Conservation (phyloP, 37 sponge, comb jelly and placozoan genomes). For the Theonella swinhoei region DNA sequence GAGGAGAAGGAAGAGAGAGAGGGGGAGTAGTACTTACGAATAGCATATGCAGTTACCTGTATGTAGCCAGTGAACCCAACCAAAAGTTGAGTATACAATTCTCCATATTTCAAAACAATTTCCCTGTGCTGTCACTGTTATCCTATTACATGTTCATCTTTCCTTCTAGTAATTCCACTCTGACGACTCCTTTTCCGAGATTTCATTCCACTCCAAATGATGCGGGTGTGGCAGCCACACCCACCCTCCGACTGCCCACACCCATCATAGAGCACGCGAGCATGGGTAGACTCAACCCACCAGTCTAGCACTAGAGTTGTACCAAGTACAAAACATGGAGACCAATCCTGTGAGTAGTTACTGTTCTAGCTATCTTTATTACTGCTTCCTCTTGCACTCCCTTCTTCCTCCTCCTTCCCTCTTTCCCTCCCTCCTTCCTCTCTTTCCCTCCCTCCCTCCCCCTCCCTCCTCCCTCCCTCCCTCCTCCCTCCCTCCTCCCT, state of each 20-base stretch:
- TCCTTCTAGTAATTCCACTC: not conserved
- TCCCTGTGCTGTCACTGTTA: not conserved
- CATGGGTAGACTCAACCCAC: slow-evolving; percentile 3
- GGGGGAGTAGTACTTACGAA: not conserved
- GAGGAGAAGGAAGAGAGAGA: not conserved
- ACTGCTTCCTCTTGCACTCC: not conserved
- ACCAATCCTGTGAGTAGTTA: no score
- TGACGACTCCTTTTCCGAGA: slow-evolving; percentile 8
- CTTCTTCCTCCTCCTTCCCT: not conserved
- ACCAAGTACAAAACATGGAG: not conserved
- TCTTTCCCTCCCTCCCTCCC: not conserved
- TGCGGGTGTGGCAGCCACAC: not conserved
- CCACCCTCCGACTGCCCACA: not conserved
- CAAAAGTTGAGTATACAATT: no score
- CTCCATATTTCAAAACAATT: no score
- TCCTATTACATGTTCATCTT: not conserved
- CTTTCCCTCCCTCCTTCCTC: not conserved
- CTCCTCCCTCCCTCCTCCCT: not conserved
- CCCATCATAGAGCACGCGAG: not conserved
- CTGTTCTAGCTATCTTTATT: not conserved
- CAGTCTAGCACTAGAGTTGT: not conserved
- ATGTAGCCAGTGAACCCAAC: no score
- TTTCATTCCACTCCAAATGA: slow-evolving; percentile 16
- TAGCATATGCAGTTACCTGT: no score
- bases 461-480: not conserved